Percentiles rank a stretch among this genome's conserved stretches.
Evolutionary conservation across 2,888 invertebrate species (phyloP).

Genomic region (Tetramorium bicarinatum): DNA sequence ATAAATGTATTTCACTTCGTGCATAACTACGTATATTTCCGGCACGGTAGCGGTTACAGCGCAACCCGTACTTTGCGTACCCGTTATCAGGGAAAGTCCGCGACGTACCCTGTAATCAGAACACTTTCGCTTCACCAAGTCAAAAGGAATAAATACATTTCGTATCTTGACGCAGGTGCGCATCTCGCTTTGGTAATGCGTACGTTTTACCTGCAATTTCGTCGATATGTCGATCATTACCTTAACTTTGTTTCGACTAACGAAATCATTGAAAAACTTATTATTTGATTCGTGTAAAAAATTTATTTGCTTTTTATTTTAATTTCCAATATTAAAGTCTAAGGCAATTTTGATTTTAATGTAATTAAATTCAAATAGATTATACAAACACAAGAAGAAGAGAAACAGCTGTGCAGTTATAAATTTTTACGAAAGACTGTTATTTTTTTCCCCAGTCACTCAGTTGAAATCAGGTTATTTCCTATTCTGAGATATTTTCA

Average conservation of each 20-base stretch:
- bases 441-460: neutral
- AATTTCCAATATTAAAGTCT: neutral
- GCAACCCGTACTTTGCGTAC: constrained; percentile 51
- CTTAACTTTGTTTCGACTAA: constrained; percentile 22
- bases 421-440: neutral
- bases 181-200: constrained; percentile 20
- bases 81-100: constrained; percentile 53
- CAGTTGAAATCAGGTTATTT: neutral
- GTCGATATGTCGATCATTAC: neutral
- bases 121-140: constrained; percentile 47
- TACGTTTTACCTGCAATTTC: constrained; percentile 50
- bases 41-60: neutral
- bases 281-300: constrained; percentile 39
- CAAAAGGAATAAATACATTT: constrained; percentile 54
- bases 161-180: constrained; percentile 31
- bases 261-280: constrained; percentile 37
- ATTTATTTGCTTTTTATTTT: neutral
- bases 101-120: constrained; percentile 64
- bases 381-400: neutral
- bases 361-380: neutral
- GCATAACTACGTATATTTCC: constrained; percentile 29
- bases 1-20: constrained; percentile 10
- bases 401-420: neutral
- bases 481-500: neutral
- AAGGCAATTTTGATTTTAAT: neutral